Base-by-base conservation (phyloP, 2,888 invertebrate species). In the Arrhopalites spinosus region DNA sequence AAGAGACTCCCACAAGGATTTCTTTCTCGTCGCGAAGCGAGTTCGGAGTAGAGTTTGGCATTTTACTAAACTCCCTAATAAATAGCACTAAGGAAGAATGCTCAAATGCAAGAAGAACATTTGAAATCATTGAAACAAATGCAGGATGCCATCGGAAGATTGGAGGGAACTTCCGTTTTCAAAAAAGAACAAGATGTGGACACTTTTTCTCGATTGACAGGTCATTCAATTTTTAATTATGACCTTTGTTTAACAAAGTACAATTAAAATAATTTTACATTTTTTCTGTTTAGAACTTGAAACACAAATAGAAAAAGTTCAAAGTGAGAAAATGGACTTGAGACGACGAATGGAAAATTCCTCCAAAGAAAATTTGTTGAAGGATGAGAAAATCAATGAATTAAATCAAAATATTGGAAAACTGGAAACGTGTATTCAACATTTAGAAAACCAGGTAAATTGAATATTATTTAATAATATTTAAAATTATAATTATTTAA, bases 381-480 rank as follows among this genome's bases (percentile, higher is more conserved):
- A 73, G 27, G 74, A 75, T 3, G 63, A 66, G 30, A 70, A 61
- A 20, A 73, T 77, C 7, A 17, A 50, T 11, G 71, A 75, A 30
- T 20, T 78, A 17, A 72, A 72, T 25, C 43, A 36, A 2, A 72
- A 36, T 17, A 74, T 78, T n/a, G 56, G 67, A 66, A 63, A 67
- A 27, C 43, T 77, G 45, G 75, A 77, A 17, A 63, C 29, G 17
- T 61, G 25, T 36, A 20, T 80, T 13, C 47, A 59, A 25, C 20
- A 73, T 20, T 17, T 78, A 64, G 76, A 79, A 29, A 53, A 74
- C 13, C 75, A 78, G 74, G 36, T 36, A 36, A 36, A 36, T 36
- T 36, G 5, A 36, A 7, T 36, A 36, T 36, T 36, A 36, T 36
- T 36, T 11, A 36, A 36, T 11, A 36, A 36, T 36, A 36, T 36